These are phyloP conservation scores for Ophiothrix spiculata DNA, from an alignment of 35 echinoderm and acorn worm genomes.

Conservation along the genomic window DNA sequence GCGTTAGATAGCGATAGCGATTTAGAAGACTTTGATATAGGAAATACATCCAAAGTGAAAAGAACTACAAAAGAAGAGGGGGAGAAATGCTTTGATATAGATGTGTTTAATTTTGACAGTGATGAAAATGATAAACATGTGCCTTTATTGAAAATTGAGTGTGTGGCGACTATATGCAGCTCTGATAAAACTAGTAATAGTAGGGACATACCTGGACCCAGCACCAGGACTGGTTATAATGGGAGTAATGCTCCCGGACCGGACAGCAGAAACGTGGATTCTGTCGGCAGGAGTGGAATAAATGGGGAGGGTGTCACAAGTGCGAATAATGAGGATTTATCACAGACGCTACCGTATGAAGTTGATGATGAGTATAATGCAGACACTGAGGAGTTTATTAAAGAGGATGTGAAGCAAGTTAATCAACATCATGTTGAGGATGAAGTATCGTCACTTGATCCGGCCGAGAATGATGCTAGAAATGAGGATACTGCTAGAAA, in stretches of 20 bases:
- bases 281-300: neutral
- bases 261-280: no score
- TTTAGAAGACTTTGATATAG: neutral
- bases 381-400: neutral
- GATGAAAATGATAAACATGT: no score
- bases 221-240: neutral
- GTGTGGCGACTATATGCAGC: neutral
- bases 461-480: no score
- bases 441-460: no score
- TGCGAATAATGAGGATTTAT: neutral
- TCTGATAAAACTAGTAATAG: neutral
- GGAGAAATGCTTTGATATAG: neutral
- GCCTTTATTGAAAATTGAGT: neutral
- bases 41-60: neutral
- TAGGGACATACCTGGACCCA: neutral
- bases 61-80: neutral
- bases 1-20: neutral
- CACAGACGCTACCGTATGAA: neutral
- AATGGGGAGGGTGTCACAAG: neutral
- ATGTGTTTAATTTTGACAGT: neutral
- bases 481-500: no score
- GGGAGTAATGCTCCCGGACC: neutral
- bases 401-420: neutral
- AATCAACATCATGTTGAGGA: no score
- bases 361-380: neutral